Conservation (phyloP, 2,797 vertebrate genomes). For the Dipus sagitta region DNA sequence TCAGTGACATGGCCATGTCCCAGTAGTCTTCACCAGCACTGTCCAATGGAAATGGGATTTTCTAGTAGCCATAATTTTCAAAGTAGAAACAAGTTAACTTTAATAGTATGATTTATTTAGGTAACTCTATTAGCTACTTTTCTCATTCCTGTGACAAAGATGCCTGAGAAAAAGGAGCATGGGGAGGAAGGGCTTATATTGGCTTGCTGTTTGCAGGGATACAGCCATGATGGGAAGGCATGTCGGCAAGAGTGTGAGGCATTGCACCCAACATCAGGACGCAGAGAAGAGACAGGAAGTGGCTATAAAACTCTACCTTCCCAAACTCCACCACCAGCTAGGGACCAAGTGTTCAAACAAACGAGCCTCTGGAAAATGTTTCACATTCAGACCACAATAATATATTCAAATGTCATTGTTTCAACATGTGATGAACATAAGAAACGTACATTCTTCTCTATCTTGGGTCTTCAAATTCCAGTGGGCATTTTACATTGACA, state of each 20-base stretch:
- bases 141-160: background rate
- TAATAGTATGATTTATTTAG: slow-evolving; percentile 12
- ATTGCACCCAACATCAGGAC: background rate
- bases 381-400: background rate
- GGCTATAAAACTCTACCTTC: background rate
- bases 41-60: background rate
- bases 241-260: background rate
- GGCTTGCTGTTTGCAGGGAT: background rate
- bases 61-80: background rate
- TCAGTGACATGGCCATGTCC: background rate
- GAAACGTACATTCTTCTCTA: background rate
- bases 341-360: background rate
- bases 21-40: background rate
- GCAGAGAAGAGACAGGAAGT: background rate
- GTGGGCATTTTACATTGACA: background rate
- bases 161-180: too few species aligned
- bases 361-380: background rate
- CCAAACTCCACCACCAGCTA: background rate
- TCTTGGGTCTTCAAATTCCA: background rate
- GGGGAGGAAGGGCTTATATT: background rate
- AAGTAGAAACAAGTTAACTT: slow-evolving; percentile 29
- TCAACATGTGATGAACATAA: background rate
- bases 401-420: background rate
- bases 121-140: background rate
- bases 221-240: background rate